These are phyloP conservation scores for Perognathus longimembris DNA, from an alignment of 2,113 vertebrate species.

Conservation along the genomic window DNA sequence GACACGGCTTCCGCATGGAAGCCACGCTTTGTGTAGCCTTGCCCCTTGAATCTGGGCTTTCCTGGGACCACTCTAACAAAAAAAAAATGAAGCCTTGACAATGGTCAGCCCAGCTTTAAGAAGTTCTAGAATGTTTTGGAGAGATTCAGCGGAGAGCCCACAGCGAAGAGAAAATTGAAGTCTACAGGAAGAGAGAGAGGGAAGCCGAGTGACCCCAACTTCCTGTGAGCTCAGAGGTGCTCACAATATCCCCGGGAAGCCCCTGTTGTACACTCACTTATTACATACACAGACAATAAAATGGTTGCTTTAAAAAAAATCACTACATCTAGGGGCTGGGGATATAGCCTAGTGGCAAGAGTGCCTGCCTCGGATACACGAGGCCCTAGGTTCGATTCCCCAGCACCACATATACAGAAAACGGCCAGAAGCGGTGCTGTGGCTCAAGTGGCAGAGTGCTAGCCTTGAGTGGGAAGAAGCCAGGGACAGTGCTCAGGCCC, in stretches of 20 bases:
- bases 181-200: not conserved
- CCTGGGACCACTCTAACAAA: not conserved
- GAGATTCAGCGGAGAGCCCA: not conserved
- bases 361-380: too few relatives aligned
- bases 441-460: too few relatives aligned
- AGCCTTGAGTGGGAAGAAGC: too few relatives aligned
- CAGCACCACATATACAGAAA: too few relatives aligned
- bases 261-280: too few relatives aligned
- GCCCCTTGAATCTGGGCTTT: not conserved
- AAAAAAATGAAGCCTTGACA: not conserved
- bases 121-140: slow-evolving; percentile 3
- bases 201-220: not conserved
- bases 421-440: too few relatives aligned
- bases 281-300: not conserved
- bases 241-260: not conserved
- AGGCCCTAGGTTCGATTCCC: too few relatives aligned
- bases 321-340: not conserved
- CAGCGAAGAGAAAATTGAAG: not conserved
- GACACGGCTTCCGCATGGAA: not conserved
- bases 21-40: not conserved
- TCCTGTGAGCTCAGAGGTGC: not conserved
- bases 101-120: not conserved
- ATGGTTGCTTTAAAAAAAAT: not conserved
- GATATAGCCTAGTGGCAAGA: too few relatives aligned
- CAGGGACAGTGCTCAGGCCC: too few relatives aligned